Evolutionary conservation across 2,113 vertebrate genomes (phyloP).

Genomic region (Condylura cristata): DNA sequence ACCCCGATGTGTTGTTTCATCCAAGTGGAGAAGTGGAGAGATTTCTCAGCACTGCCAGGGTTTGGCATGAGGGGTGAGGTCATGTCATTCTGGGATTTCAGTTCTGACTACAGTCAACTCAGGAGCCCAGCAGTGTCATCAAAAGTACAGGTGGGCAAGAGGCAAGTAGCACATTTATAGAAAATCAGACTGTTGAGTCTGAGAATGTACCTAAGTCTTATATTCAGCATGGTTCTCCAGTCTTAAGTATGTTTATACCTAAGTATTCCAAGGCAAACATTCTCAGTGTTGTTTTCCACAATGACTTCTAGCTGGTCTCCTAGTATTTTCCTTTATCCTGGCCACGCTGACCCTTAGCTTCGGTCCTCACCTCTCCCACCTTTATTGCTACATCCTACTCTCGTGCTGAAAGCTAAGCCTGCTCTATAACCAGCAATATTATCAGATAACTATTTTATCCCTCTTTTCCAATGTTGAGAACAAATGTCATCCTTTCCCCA

Average conservation of each 20-base stretch:
- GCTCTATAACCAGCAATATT: not conserved
- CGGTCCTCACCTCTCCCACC: not conserved
- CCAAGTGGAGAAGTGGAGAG: not conserved
- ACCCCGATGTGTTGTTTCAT: not conserved
- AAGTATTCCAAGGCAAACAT: not conserved
- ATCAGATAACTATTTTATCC: not conserved
- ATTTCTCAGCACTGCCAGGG: not conserved
- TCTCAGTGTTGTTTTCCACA: not conserved
- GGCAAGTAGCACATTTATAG: not conserved
- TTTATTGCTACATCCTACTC: not conserved
- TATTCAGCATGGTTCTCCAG: not conserved
- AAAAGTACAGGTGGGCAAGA: not conserved
- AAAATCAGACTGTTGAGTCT: not conserved
- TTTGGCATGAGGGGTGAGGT: not conserved
- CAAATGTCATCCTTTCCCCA: not conserved
- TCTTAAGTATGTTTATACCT: not conserved
- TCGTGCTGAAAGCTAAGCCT: not conserved
- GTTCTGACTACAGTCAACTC: not conserved
- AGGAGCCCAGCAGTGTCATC: not conserved
- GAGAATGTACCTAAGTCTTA: not conserved
- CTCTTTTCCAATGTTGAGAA: not conserved
- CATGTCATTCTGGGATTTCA: not conserved
- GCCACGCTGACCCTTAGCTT: fast-evolving
- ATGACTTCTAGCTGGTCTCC: not conserved
- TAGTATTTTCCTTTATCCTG: not conserved